Evolutionary conservation across 2,113 vertebrate genomes (phyloP), one percentile per base, ranked within the genome.

Genomic region (Geococcyx californianus): DNA sequence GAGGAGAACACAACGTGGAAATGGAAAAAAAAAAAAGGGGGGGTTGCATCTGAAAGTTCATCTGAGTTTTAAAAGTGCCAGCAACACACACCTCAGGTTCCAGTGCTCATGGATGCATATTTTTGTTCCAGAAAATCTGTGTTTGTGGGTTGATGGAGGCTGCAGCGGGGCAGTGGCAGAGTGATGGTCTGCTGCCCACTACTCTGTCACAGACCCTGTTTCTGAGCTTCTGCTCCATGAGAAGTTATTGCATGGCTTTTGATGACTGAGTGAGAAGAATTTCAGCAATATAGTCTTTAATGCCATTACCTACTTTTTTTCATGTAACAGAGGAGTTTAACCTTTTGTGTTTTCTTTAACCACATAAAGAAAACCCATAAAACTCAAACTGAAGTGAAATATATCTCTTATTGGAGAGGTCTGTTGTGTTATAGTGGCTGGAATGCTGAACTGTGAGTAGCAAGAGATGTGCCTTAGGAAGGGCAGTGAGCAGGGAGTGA

Each of bases 341-440:
- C 69, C 67, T 82, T 87, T 84, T 75, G 31, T 91, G 34, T 78
- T 89, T 87, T 83, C 36, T 62, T 55, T 44, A 87, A 91, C 81
- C 81, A 67, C 29, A 26, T 91, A 59, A 87, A 94, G 81, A 76
- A 91, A 84, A 45, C 33, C 26, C 84, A 77, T 95, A 91, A 95
- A 96, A 76, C 58, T 82, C 62, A 59, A 87, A 11, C 45, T 69
- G 62, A 76, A 91, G 58, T 1, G 1, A 67, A 73, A 76, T 69
- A 54, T 24, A 54, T 31, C 10, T 91, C 91, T 93, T 91, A 79
- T 93, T 93, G n/a, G 80, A 92, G 86, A 82, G 51, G 63, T 91
- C 87, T 87, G 77, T 89, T 94, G 77, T 6, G 5, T 89, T 94
- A 94, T 79, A 94, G 84, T 85, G 72, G 62, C 62, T 80, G 66